Percentiles rank a stretch among this genome's conserved stretches.
Evolutionary conservation across 2,113 vertebrate species (phyloP).

Genomic region (Morone chrysops): DNA sequence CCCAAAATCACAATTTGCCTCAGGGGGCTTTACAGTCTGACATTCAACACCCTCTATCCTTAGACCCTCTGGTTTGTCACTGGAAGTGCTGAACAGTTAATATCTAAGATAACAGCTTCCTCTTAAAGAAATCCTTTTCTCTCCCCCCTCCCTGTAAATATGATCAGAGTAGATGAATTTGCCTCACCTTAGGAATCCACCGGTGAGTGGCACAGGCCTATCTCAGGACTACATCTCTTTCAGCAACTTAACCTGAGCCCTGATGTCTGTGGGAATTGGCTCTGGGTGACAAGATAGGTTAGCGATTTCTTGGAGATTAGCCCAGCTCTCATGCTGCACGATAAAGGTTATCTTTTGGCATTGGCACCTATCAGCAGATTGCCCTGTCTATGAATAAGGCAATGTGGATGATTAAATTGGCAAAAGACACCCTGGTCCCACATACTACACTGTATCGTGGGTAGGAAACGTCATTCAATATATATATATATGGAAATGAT

Average conservation of each 20-base stretch:
- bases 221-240: slow-evolving; percentile 39
- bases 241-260: slow-evolving; percentile 50
- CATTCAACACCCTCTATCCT: too few relatives aligned
- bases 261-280: slow-evolving; percentile 37
- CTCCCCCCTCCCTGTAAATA: neutral
- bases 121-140: neutral
- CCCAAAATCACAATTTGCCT: too few relatives aligned
- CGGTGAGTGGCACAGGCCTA: slow-evolving; percentile 8
- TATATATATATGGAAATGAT: slow-evolving; percentile 80
- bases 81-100: neutral
- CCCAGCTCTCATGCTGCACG: slow-evolving; percentile 34
- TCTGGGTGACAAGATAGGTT: slow-evolving; percentile 49
- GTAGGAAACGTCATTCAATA: slow-evolving; percentile 77
- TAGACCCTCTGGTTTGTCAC: too few relatives aligned
- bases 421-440: slow-evolving; percentile 18
- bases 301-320: slow-evolving; percentile 58
- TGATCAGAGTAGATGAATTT: neutral
- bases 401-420: slow-evolving; percentile 59
- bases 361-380: slow-evolving; percentile 57
- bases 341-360: slow-evolving; percentile 66
- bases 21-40: too few relatives aligned
- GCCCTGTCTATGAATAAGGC: slow-evolving; percentile 26
- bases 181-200: neutral
- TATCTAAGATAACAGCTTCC: neutral
- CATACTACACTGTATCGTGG: slow-evolving; percentile 29